A percentile compares a stretch with the other conserved stretches of the same genome.
Evolutionary conservation across 1,140 invertebrate genomes (phyloP).

Genomic region (Trichonephila clavipes): DNA sequence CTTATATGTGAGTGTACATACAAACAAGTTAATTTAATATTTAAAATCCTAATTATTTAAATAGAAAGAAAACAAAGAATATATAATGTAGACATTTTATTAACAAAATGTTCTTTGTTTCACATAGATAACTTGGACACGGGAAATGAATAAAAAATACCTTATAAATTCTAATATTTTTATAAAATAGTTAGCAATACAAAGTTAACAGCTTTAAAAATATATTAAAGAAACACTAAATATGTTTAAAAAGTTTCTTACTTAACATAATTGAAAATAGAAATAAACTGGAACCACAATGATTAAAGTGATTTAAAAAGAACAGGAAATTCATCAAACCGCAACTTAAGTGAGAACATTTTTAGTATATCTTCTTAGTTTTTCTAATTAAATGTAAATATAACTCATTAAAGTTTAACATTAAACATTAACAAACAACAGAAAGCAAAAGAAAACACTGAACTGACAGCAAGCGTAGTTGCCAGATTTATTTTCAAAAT

Average conservation of each 20-base stretch:
- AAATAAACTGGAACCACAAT: not conserved
- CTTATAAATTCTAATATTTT: too few species aligned
- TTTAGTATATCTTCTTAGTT: not conserved
- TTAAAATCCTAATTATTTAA: too few species aligned
- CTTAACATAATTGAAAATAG: conserved; percentile 19
- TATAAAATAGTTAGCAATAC: too few species aligned
- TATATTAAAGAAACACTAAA: not conserved
- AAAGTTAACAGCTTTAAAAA: not conserved
- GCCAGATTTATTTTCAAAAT: not conserved
- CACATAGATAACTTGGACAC: too few species aligned
- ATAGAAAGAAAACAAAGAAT: too few species aligned
- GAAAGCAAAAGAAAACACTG: conserved; percentile 31
- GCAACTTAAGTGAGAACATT: not conserved
- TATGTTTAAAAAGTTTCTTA: not conserved
- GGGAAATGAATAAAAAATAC: too few species aligned
- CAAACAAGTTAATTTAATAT: too few species aligned
- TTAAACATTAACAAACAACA: conserved; percentile 6
- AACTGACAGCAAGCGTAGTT: not conserved
- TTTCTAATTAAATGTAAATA: not conserved
- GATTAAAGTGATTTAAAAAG: not conserved
- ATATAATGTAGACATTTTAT: too few species aligned
- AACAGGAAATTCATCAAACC: not conserved
- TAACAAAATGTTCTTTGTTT: too few species aligned
- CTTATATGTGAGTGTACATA: too few species aligned
- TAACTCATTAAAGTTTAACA: not conserved